Evolutionary conservation across 2,113 vertebrate species (phyloP), one percentile per base, ranked within the genome.

Genomic region (Salvelinus fontinalis): DNA sequence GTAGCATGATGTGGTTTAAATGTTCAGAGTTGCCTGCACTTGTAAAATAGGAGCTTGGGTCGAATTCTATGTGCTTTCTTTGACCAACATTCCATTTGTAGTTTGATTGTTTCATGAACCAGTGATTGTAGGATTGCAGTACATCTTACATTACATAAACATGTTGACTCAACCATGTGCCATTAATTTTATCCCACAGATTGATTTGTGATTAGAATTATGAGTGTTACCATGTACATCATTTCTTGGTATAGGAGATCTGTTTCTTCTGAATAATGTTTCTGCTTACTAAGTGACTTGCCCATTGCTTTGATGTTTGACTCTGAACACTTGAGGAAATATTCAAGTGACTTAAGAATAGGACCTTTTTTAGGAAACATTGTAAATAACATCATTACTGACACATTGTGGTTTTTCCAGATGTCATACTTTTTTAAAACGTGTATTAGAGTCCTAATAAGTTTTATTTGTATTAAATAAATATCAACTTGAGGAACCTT

Each of bases 51-150:
- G 92, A 89, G 89, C 91, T 92, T 91, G 88, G 84, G 94, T 94
- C 92, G 88, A 95, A 77, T 73, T 85, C 90, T 86, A 91, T 94
- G 90, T 92, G 81, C 62, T 79, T 91, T 93, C 90, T 94, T 94
- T 92, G 94, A 95, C 91, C 92, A 92, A 97, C 96, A 97, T 97
- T 97, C 96, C 95, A 95, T 93, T 92, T 91, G 94, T 96, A 93
- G 94, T 93, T 95, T 87, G 90, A 91, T 89, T 95, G 95, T 96
- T 95, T 92, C 93, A n/a, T 94, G 93, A 95, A 94, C 91, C 96
- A 93, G 95, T 95, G 95, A 96, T 96, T 97, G 95, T 97, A 98
- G 94, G 92, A 95, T 95, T 93, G 84, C 86, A 87, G 86, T 87
- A 94, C 88, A 31, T 90, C 94, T 92, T 93, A 93, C 94, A 94